Base-by-base conservation (phyloP, 2,888 invertebrate genomes). In the Coecobrya sp. region DNA sequence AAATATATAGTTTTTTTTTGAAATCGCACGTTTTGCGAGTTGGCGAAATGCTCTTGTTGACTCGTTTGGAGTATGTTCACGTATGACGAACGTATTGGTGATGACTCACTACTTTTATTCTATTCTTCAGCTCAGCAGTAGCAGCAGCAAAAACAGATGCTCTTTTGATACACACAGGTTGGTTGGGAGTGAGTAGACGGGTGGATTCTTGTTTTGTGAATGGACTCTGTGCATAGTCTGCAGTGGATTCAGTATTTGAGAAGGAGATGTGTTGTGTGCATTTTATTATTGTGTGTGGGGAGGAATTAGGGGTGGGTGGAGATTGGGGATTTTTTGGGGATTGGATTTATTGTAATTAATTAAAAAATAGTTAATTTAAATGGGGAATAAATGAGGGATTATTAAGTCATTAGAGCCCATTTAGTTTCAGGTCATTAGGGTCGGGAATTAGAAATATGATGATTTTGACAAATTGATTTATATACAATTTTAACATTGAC, bases 21-120 rank as follows among this genome's bases (percentile, higher is more conserved):
- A 76, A 76, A 76, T 45, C 76, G 76, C 49, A 49, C 49, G 76
- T 76, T 76, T 76, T 76, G 22, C 22, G 49, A 8, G 19, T 30
- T 1, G 1, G 1, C 4, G 49, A n/a, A n/a, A n/a, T n/a, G n/a
- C n/a, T 76, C 13, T 49, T 22, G 19, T 36, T 86, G 27, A 36
- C 19, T 86, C 73, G 42, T n/a, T 16, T n/a, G n/a, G n/a, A n/a
- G 27, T 62, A 62, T 10, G 3, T 22, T 88, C 52, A 30, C 88
- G 88, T 89, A 89, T 89, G 89, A 89, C 89, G 89, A 89, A 82
- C 89, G 82, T 89, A 89, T 65, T 52, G 52, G 19, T 73, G 89
- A 89, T 89, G 89, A 90, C 85, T 90, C 89, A 90, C 85, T 84
- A 11, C 68, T 90, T 68, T 90, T 90, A 90, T 85, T 30, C 36